A percentile compares a stretch with the other conserved stretches of the same genome.
Evolutionary conservation across 2,113 vertebrate genomes (phyloP).

Genomic region (Butorides virescens): DNA sequence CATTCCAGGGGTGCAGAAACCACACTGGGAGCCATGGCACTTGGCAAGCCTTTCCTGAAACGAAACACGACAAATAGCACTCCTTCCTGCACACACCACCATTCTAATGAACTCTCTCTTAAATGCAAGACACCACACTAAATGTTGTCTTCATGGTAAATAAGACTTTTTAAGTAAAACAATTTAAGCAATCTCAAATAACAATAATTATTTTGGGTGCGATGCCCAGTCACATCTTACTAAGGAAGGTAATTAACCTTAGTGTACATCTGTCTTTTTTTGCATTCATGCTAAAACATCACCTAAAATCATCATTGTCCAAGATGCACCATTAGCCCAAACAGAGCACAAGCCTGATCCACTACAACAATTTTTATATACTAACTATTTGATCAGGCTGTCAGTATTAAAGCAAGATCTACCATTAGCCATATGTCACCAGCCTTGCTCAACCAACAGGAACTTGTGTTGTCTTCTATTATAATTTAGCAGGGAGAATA

Average conservation of each 20-base stretch:
- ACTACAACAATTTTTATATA: background rate
- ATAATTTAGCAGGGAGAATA: background rate
- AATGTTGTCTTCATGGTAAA: background rate
- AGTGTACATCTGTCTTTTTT: background rate
- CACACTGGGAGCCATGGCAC: constrained; percentile 88
- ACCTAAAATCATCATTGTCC: background rate
- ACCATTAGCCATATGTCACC: background rate
- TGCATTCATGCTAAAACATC: background rate
- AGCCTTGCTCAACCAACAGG: background rate
- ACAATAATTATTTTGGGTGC: background rate
- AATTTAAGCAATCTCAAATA: background rate
- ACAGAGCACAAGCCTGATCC: background rate
- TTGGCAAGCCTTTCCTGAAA: constrained; percentile 86
- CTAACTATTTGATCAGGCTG: background rate
- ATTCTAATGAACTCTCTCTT: background rate
- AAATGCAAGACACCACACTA: background rate
- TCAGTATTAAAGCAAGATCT: background rate
- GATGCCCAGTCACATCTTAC: background rate
- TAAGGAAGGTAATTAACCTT: background rate
- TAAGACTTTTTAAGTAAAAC: background rate
- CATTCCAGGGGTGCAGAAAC: constrained; percentile 89
- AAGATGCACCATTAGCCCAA: background rate
- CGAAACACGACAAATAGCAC: background rate
- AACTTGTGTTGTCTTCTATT: background rate
- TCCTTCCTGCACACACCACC: background rate